These are phyloP conservation scores for Eutolmus rufibarbis DNA, from an alignment of 2,888 invertebrate genomes.

Conservation along the genomic window DNA sequence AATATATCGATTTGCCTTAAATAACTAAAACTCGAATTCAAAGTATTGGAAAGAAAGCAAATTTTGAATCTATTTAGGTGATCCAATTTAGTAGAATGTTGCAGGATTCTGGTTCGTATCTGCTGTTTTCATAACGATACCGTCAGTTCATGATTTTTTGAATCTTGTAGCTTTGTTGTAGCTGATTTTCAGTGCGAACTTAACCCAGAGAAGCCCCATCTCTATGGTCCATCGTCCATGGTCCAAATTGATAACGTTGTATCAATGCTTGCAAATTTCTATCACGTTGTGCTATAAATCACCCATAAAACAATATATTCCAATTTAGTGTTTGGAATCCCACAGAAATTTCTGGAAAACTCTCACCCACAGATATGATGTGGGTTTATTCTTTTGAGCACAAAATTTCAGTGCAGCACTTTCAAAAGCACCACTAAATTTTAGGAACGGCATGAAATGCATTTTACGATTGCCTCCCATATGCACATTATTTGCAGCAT, in stretches of 20 bases:
- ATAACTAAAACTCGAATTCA: no score
- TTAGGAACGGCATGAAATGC: neutral
- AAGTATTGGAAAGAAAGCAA: no score
- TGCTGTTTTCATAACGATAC: no score
- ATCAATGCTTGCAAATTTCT: neutral
- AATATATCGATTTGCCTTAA: no score
- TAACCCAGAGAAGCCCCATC: neutral
- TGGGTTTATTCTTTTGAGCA: neutral
- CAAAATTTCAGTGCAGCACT: neutral
- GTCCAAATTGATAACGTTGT: neutral
- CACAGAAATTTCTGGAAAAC: neutral
- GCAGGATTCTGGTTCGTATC: no score
- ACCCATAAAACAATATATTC: neutral
- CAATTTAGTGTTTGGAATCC: neutral
- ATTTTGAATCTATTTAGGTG: no score
- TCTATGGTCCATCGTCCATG: neutral
- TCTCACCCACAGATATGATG: neutral
- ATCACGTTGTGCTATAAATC: neutral
- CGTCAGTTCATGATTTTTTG: neutral
- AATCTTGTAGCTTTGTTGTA: neutral
- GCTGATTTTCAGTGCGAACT: neutral
- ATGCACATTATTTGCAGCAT: neutral
- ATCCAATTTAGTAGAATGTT: no score
- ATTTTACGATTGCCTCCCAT: neutral
- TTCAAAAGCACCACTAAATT: neutral